phyloP scores from a whole-genome alignment of 1,140 invertebrate species.

The Ooceraea biroi region DNA sequence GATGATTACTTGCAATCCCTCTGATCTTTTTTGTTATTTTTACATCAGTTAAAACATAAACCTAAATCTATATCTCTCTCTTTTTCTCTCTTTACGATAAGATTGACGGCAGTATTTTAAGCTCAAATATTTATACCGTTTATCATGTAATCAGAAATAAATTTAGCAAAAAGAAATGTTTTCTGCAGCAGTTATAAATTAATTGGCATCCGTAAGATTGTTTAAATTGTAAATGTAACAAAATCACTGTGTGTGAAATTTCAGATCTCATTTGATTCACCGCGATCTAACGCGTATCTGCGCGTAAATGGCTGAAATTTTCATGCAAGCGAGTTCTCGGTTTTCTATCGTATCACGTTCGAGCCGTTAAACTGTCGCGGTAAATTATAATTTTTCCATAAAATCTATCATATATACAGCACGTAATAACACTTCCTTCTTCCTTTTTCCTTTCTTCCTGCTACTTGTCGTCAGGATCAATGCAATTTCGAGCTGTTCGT shows the following conservation, averaged over 20 bases:
- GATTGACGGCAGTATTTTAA: background rate
- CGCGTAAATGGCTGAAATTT: slow-evolving; percentile 24
- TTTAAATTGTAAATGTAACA: background rate
- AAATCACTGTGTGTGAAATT: background rate
- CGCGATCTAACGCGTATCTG: background rate
- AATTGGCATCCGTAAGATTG: background rate
- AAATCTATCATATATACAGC: background rate
- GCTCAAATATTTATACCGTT: background rate
- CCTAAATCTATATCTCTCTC: background rate
- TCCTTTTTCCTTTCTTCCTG: background rate
- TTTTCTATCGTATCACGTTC: background rate
- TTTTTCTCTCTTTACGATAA: background rate
- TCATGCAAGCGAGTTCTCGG: background rate
- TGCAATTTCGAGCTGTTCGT: slow-evolving; percentile 30
- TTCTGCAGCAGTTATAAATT: background rate
- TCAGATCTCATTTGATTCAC: background rate
- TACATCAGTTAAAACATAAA: background rate
- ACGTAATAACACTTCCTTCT: background rate
- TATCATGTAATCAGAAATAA: background rate
- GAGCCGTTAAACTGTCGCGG: background rate
- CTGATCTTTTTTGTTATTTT: slow-evolving; percentile 43
- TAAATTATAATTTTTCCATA: slow-evolving; percentile 32
- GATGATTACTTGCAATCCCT: slow-evolving; percentile 27
- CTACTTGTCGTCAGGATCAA: background rate
- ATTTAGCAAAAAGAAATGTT: background rate